Conservation (phyloP, 2,113 vertebrate genomes). For the Tautogolabrus adspersus region DNA sequence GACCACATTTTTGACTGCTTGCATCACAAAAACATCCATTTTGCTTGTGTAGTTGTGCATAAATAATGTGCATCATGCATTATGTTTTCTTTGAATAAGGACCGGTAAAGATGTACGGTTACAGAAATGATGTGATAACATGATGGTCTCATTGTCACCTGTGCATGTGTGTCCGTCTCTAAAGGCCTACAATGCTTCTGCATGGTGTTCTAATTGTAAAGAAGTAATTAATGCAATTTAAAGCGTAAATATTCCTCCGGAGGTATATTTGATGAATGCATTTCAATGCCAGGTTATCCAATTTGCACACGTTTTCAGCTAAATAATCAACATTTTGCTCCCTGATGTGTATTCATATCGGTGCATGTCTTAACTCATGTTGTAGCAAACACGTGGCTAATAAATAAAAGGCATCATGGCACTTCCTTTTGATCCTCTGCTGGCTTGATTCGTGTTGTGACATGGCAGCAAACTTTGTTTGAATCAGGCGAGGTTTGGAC, state of each 20-base stretch:
- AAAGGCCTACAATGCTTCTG: conserved; percentile 44
- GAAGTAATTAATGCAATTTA: neutral
- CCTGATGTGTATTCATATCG: conserved; percentile 19
- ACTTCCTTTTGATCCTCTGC: neutral
- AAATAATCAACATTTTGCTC: neutral
- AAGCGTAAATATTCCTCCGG: neutral
- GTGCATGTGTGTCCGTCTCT: conserved; percentile 19
- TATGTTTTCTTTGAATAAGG: conserved; percentile 8
- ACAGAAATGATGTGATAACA: neutral
- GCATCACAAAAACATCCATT: conserved; percentile 24
- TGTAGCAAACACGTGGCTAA: conserved; percentile 45
- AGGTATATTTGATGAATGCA: neutral
- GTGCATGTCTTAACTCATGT: conserved; percentile 54
- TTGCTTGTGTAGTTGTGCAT: conserved; percentile 28
- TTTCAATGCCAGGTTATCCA: neutral
- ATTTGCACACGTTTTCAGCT: neutral
- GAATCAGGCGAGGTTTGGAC: conserved; percentile 75
- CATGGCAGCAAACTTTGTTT: conserved; percentile 77
- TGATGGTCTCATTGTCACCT: neutral
- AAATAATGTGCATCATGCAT: conserved; percentile 4
- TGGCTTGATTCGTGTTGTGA: conserved; percentile 51
- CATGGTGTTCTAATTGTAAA: conserved; percentile 34
- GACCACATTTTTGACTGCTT: conserved; percentile 20
- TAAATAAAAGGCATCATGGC: conserved; percentile 57
- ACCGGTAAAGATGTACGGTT: neutral